Conservation (phyloP, 1,140 invertebrate species). For the Cecropterus lyciades region DNA sequence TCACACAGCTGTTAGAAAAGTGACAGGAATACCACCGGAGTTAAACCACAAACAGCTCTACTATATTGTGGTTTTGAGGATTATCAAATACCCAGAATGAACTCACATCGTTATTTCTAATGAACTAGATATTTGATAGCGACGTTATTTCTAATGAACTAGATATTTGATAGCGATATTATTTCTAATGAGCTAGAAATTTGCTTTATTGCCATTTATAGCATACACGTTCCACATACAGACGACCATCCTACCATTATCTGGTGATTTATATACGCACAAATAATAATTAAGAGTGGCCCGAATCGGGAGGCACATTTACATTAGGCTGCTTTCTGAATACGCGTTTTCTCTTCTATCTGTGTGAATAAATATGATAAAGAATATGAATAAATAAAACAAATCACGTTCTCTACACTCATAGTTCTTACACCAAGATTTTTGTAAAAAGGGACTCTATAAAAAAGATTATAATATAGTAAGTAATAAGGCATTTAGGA, state of each 20-base stretch:
- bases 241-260: conserved; percentile 2
- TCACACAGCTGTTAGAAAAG: background rate
- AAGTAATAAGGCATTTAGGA: too few species aligned
- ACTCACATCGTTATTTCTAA: too few species aligned
- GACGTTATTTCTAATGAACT: background rate
- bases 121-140: too few species aligned
- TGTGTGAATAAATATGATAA: too few species aligned
- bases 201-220: conserved; percentile 7
- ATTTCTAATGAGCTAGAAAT: conserved; percentile 10
- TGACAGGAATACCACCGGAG: background rate
- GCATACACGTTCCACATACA: background rate
- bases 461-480: too few species aligned
- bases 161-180: background rate
- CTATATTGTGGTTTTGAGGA: too few species aligned
- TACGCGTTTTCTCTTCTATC: background rate
- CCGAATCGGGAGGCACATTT: conserved; percentile 10
- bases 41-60: too few species aligned
- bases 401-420: too few species aligned
- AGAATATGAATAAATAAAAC: too few species aligned
- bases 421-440: too few species aligned
- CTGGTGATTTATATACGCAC: conserved; percentile 14
- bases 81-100: too few species aligned
- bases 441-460: too few species aligned
- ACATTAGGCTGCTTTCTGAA: background rate
- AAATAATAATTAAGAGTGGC: conserved; percentile 23